Conservation (phyloP, 1,140 invertebrate genomes). For the Cyclargus thomasi region DNA sequence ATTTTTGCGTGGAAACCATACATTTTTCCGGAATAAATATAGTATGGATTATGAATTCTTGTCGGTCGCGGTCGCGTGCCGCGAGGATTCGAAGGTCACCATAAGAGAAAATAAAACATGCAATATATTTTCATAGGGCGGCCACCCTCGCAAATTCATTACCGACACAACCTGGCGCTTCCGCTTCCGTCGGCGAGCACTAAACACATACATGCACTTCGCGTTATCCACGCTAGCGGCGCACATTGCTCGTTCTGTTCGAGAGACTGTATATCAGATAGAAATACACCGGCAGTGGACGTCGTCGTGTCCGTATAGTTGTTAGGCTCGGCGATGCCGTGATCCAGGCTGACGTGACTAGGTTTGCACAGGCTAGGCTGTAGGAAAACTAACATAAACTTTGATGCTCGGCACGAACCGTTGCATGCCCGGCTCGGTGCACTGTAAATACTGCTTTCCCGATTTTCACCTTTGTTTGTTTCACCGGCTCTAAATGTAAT, state of each 20-base stretch:
- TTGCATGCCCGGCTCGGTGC: slow-evolving; percentile 21
- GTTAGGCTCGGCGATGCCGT: slow-evolving; percentile 16
- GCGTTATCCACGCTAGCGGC: background rate
- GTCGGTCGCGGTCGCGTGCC: no score
- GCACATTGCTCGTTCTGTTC: slow-evolving; percentile 34
- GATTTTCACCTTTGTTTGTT: slow-evolving; percentile 31
- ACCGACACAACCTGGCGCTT: slow-evolving; percentile 62
- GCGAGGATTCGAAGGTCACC: no score
- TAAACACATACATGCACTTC: slow-evolving; percentile 20
- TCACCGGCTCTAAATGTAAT: slow-evolving; percentile 16
- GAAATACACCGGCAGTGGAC: slow-evolving; percentile 23
- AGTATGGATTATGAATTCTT: no score
- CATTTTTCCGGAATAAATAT: no score
- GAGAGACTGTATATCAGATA: background rate
- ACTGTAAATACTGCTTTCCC: slow-evolving; percentile 20
- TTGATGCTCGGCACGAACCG: slow-evolving; percentile 42
- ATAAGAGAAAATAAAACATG: slow-evolving; percentile 50
- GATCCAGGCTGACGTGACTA: slow-evolving; percentile 58
- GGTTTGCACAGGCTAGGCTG: slow-evolving; percentile 58
- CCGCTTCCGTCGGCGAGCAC: slow-evolving; percentile 53
- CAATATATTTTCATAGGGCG: slow-evolving; percentile 64
- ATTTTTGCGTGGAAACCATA: no score
- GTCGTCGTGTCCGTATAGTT: background rate
- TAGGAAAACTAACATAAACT: slow-evolving; percentile 69
- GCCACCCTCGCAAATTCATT: slow-evolving; percentile 70